These are phyloP conservation scores for Lophotis ruficrista DNA, from an alignment of 2,113 vertebrate genomes.

Conservation along the genomic window DNA sequence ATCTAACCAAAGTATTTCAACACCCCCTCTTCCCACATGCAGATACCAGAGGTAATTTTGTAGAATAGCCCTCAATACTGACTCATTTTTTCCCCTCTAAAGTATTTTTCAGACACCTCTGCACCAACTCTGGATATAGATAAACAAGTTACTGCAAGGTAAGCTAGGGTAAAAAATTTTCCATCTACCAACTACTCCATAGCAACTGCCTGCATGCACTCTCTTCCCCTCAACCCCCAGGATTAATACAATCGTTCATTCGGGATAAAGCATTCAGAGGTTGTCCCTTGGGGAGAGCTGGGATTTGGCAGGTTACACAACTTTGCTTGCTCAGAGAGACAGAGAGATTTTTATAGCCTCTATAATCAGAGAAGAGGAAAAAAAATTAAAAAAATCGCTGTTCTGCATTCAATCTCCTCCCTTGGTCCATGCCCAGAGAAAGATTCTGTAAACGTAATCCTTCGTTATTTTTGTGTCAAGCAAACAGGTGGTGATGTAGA, in stretches of 20 bases:
- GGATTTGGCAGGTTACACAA: neutral
- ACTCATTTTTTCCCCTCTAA: neutral
- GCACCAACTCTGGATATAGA: neutral
- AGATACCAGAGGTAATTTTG: neutral
- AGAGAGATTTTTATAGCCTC: neutral
- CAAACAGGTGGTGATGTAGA: neutral
- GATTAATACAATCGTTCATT: neutral
- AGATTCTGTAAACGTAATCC: neutral
- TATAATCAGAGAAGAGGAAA: neutral
- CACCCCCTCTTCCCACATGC: neutral
- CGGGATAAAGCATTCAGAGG: neutral
- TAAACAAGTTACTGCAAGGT: slow-evolving; percentile 4
- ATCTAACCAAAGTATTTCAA: neutral
- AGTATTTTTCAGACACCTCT: neutral
- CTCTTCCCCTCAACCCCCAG: neutral
- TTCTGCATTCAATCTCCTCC: neutral
- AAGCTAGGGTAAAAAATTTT: neutral
- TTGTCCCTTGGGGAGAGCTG: neutral
- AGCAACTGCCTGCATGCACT: neutral
- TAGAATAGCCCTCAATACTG: neutral
- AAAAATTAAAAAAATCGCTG: neutral
- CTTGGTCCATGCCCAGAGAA: neutral
- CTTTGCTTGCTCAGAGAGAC: neutral
- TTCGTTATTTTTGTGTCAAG: neutral
- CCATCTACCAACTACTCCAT: neutral